Evolutionary conservation across 2,113 vertebrate species (phyloP), one percentile per base, ranked within the genome.

Genomic region (Alces alces): DNA sequence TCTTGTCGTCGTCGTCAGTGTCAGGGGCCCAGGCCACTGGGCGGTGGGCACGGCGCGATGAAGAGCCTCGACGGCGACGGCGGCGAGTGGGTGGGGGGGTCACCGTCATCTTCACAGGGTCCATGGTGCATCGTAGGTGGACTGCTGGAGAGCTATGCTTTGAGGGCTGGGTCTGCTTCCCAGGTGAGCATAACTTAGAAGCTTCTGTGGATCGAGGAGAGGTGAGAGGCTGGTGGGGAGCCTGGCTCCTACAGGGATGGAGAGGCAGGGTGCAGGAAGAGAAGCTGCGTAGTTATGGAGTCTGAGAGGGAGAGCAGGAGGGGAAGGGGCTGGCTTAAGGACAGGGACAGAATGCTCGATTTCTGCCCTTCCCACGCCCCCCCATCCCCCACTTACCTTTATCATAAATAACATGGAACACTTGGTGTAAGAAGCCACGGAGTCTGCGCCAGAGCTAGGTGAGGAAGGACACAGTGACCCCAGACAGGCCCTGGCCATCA

Each of bases 381-480:
- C 39, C 27, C n/a, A 28, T 7, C 5, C 12, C 5, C n/a, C 28
- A 6, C 97, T 98, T 97, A 98, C 98, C 97, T 98, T 97, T 97
- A n/a, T 96, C 97, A 96, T 84, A 98, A 86, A 98, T 28, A 45
- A 87, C 87, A 79, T 5, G 60, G 89, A 98, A 97, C 28, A 61
- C 54, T 57, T 17, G 89, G 54, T 79, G 52, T 92, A 98, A 93
- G 97, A 95, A 58, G 54, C 64, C 60, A 45, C 95, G 95, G 43
- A 98, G 86, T 93, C 89, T 92, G 76, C 45, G 88, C 98, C 96
- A 98, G 96, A 98, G 96, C 98, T 98, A 88, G 78, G 64, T 90
- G 64, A 33, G 76, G 90, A 82, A 97, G 61, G 82, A 95, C 55
- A 97, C 13, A n/a, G 61, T 97, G 93, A 98, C 84, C 64, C 87